Evolutionary conservation across 2,888 invertebrate genomes (phyloP), one percentile per base, ranked within the genome.

Genomic region (Eudemis profundana): DNA sequence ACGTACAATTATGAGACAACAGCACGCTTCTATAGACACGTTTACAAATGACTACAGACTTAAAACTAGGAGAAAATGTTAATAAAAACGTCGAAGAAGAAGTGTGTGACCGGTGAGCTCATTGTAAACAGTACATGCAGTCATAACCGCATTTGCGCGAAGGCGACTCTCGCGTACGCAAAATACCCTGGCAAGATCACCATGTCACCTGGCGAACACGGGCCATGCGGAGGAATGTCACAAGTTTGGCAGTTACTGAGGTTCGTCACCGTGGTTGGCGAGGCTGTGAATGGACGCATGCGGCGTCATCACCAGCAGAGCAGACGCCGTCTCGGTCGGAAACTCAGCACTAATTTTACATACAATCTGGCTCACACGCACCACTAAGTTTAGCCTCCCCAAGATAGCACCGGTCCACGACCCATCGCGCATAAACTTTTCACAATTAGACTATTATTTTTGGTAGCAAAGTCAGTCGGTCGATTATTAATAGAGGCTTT

Each of bases 391-490:
- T 93, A 93, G 93, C 92, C 88, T 89, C 91, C 90, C 90, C 91
- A 90, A 93, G 93, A 93, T 92, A 92, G 92, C 91, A 84, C 83
- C 90, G 91, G 90, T 92, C 92, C 92, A 89, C 92, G 91, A 91
- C 89, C 92, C 92, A 91, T 91, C 92, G 88, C 90, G 90, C 90
- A 92, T 91, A 91, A 92, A 92, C 92, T 92, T 92, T 91, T 92
- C 93, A 91, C 91, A 93, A 93, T 93, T 93, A 93, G 93, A 93
- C 93, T 92, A 93, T 93, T 93, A 93, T 93, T 93, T 93, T 93
- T 91, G 93, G 92, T 92, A 92, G 92, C 92, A 89, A 92, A 91
- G 92, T 92, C 92, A 91, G 92, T 92, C 92, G 92, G 92, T 90
- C 92, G 93, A 92, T 91, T 93, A 93, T 93, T 93, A 93, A 93